A percentile compares a stretch with the other conserved stretches of the same genome.
Conservation (phyloP, 2,113 vertebrate species). For the Empidonax alnorum region DNA sequence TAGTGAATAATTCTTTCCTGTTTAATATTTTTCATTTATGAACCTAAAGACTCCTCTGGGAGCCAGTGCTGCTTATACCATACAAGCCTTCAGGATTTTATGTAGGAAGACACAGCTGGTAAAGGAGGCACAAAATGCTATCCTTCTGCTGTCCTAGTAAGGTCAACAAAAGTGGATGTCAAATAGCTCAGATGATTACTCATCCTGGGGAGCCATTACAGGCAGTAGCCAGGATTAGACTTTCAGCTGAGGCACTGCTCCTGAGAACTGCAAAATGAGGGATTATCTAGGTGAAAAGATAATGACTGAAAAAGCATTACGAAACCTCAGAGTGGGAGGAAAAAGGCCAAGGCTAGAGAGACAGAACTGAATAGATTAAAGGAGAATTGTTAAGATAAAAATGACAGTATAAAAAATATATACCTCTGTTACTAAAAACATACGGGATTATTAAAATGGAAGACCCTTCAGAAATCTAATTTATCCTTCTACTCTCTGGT, state of each 20-base stretch:
- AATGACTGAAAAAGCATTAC: conserved; percentile 55
- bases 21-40: neutral
- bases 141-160: conserved; percentile 4
- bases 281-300: conserved; percentile 68
- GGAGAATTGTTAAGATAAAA: conserved; percentile 31
- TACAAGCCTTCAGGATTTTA: neutral
- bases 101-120: neutral
- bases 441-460: conserved; percentile 19
- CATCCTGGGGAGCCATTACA: conserved; percentile 45
- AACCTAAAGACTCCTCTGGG: neutral
- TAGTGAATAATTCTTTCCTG: neutral
- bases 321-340: conserved; percentile 29
- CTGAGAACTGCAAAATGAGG: conserved; percentile 52
- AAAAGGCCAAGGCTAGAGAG: conserved; percentile 14
- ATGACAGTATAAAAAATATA: neutral
- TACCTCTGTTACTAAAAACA: conserved; percentile 30
- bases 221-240: conserved; percentile 47
- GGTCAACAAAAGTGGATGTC: conserved; percentile 47
- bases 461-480: conserved; percentile 26
- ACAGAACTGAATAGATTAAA: conserved; percentile 34
- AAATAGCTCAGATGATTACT: conserved; percentile 53
- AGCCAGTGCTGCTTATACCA: neutral
- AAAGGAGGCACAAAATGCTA: neutral
- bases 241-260: conserved; percentile 42
- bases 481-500: neutral